These are phyloP conservation scores for Loris lydekkerianus DNA, from an alignment of 2,797 vertebrate genomes.

Conservation along the genomic window DNA sequence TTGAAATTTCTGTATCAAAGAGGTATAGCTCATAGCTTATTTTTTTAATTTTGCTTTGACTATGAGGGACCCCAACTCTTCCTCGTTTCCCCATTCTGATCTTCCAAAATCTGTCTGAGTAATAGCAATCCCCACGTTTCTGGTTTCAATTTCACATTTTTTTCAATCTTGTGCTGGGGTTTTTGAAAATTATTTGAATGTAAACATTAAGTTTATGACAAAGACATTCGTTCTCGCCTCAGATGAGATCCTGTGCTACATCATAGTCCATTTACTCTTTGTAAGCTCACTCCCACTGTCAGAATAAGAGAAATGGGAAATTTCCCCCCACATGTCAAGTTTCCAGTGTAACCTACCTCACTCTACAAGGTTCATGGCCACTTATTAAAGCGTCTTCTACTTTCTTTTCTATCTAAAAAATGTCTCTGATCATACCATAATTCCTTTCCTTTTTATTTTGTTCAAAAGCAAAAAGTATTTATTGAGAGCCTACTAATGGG, in stretches of 20 bases:
- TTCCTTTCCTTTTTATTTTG: neutral
- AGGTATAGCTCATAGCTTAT: neutral
- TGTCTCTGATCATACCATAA: neutral
- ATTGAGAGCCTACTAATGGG: neutral
- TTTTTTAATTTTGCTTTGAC: neutral
- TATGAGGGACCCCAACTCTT: neutral
- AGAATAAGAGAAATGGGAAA: neutral
- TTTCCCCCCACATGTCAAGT: neutral
- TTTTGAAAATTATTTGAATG: slow-evolving; percentile 19
- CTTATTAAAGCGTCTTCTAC: neutral
- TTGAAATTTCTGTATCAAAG: neutral
- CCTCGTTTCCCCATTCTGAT: neutral
- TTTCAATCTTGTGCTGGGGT: neutral
- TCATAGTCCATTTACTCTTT: neutral
- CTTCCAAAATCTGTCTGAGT: slow-evolving; percentile 48
- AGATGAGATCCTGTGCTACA: neutral
- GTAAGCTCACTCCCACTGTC: neutral
- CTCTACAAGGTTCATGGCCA: neutral
- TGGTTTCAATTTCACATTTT: neutral
- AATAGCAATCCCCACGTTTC: neutral
- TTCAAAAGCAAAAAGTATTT: slow-evolving; percentile 31
- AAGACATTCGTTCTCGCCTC: slow-evolving; percentile 26
- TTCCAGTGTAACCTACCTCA: neutral
- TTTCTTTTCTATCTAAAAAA: neutral
- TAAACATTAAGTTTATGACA: neutral